Base-by-base conservation (phyloP, 2,888 invertebrate genomes). In the Asteroscopus sphinx region DNA sequence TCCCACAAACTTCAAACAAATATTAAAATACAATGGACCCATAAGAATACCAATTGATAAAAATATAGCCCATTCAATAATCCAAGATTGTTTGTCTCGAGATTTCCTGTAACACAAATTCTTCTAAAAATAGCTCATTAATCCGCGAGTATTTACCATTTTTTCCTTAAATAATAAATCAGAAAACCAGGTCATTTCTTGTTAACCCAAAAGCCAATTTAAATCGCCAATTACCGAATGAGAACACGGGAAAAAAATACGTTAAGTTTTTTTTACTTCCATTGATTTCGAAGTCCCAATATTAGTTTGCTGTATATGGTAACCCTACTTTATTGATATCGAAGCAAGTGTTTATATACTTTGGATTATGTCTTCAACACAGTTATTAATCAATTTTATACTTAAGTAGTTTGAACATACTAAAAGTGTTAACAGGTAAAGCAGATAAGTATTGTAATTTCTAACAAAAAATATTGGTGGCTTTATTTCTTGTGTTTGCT, bases 321-420 rank as follows among this genome's bases (percentile, higher is more conserved):
- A 13, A 59, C 71, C 42, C 52, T 60, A 61, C 49, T 47, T 59
- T 53, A 40, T 46, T 42, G 30, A 28, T 60, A 48, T 35, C 37
- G 33, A n/a, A 52, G 47, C 44, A 65, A 54, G 39, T 73, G 52
- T 70, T 66, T 51, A 54, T 51, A 54, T 51, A 61, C 66, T 71
- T 52, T n/a, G 47, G 26, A 47, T 55, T 58, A 66, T 52, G 47
- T 36, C 37, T 60, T 48, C 41, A 30, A 12, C 15, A 11, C 16
- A 25, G 55, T 36, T 64, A 45, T 45, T 53, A 58, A 68, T 62
- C 47, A 46, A 39, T 40, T 9, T 12, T 15, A 21, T 45, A 42
- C n/a, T n/a, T n/a, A n/a, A 46, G 39, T 44, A 36, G 32, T 46
- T 45, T 57, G 55, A 51, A 41, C 35, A 41, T 37, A 48, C 40